Conservation (phyloP, 2,113 vertebrate species). For the Sceloporus undulatus region DNA sequence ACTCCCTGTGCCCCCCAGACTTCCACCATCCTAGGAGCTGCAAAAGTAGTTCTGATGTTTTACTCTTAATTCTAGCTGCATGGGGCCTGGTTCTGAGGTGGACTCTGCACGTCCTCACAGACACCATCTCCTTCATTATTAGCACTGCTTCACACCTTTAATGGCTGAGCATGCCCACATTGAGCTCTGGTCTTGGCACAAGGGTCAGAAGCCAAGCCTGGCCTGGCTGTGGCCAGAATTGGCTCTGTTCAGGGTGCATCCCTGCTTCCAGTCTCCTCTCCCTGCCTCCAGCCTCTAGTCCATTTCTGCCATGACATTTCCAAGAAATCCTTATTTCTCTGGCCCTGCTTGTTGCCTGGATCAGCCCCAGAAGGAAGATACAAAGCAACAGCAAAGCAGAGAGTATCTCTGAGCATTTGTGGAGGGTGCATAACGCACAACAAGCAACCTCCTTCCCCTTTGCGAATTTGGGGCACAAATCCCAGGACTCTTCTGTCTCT, state of each 20-base stretch:
- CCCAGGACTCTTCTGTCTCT: neutral
- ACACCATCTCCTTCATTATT: too few species aligned
- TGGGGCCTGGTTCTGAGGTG: too few species aligned
- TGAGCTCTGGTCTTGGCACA: neutral
- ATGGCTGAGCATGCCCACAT: neutral
- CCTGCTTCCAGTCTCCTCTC: too few species aligned
- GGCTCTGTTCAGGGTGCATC: neutral
- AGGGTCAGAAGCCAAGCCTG: neutral
- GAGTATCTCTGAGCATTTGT: neutral
- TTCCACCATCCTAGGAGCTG: too few species aligned
- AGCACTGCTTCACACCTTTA: too few species aligned
- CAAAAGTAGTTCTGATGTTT: too few species aligned
- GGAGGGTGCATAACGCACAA: neutral
- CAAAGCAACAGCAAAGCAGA: neutral
- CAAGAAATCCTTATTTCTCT: too few species aligned
- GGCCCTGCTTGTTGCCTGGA: neutral
- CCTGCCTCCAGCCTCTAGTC: neutral
- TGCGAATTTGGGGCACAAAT: too few species aligned
- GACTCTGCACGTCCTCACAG: too few species aligned
- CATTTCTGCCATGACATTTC: too few species aligned
- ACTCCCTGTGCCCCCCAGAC: too few species aligned
- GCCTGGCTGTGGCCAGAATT: neutral
- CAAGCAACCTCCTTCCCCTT: neutral
- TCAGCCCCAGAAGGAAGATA: neutral
- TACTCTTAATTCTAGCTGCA: too few species aligned